These are phyloP conservation scores for Ammodytes dubius DNA, from an alignment of 2,113 vertebrate genomes.

Conservation along the genomic window DNA sequence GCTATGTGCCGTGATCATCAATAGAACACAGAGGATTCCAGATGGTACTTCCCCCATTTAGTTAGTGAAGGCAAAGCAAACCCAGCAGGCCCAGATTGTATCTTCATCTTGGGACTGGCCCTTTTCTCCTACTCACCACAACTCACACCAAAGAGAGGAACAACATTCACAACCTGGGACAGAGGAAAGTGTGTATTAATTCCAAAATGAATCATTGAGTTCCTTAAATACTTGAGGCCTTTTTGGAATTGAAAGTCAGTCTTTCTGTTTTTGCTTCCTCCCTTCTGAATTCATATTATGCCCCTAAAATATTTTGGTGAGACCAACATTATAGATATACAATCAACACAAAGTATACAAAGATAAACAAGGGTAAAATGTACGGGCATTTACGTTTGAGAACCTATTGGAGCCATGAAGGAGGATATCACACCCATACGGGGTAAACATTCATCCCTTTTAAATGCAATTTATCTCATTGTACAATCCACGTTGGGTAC, in stretches of 20 bases:
- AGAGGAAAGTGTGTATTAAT: slow-evolving; percentile 13
- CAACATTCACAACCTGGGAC: slow-evolving; percentile 22
- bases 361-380: not conserved
- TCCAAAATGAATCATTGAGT: slow-evolving; percentile 28
- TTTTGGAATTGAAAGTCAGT: not conserved
- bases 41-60: slow-evolving; percentile 77
- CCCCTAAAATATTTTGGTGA: not conserved
- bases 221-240: not conserved
- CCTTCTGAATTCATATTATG: not conserved
- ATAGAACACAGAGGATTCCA: slow-evolving; percentile 44
- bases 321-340: not conserved
- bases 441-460: not conserved
- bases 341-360: not conserved
- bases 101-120: slow-evolving; percentile 63
- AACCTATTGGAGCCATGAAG: not conserved
- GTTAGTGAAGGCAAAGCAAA: slow-evolving; percentile 31
- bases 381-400: not conserved
- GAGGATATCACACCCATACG: not conserved
- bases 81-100: slow-evolving; percentile 19
- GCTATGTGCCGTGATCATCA: slow-evolving; percentile 15
- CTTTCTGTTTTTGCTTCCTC: not conserved
- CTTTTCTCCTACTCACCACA: slow-evolving; percentile 49
- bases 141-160: slow-evolving; percentile 51
- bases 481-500: not conserved
- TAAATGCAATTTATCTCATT: not conserved